phyloP scores from a whole-genome alignment of 2,888 invertebrate genomes.

The Spisula solida region DNA sequence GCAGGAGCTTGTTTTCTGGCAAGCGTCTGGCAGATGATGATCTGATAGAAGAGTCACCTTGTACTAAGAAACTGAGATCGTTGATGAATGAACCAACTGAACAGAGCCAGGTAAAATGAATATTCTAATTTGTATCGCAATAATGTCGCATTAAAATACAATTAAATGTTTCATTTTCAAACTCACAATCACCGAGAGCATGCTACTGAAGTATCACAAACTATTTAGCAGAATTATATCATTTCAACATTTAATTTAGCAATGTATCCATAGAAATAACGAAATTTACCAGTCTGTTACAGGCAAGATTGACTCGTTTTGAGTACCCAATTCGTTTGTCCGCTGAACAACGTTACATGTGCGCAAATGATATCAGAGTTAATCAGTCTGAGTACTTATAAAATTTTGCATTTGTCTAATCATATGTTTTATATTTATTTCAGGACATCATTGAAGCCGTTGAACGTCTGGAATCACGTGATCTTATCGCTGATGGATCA shows the following conservation, averaged over 20 bases:
- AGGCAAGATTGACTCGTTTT: background rate
- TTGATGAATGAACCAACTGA: background rate
- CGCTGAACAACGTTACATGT: no score
- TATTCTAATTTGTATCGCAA: background rate
- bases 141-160: background rate
- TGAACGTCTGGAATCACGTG: slow-evolving; percentile 53
- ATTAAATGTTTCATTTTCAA: background rate
- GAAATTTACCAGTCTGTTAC: background rate
- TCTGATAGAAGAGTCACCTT: slow-evolving; percentile 44
- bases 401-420: background rate
- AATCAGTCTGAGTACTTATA: background rate
- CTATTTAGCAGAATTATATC: background rate
- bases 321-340: no score
- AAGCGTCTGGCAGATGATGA: slow-evolving; percentile 56
- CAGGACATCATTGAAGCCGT: slow-evolving; percentile 62
- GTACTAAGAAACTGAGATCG: slow-evolving; percentile 49
- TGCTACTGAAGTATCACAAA: background rate
- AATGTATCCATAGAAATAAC: no score
- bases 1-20: slow-evolving; percentile 51
- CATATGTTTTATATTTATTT: background rate
- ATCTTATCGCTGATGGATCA: slow-evolving; percentile 66
- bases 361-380: background rate
- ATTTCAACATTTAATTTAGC: no score
- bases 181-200: background rate
- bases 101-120: background rate